Conservation (phyloP, 1,140 invertebrate genomes). For the Littorina saxatilis region DNA sequence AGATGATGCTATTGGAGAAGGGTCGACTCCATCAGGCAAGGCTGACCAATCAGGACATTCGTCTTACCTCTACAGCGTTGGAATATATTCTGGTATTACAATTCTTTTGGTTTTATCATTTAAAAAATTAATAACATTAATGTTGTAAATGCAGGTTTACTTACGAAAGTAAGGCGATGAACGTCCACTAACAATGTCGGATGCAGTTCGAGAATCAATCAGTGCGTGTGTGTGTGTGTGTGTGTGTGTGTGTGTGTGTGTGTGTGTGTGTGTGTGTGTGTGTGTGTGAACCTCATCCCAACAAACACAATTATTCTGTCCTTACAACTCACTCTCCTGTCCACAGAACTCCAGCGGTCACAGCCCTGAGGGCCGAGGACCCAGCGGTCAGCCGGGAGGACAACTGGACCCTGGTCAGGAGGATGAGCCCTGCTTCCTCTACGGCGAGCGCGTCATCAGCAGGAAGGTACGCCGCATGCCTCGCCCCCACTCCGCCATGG, state of each 20-base stretch:
- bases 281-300: too few relatives aligned
- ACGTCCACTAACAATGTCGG: too few relatives aligned
- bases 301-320: too few relatives aligned
- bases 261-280: conserved; percentile 12
- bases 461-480: conserved; percentile 55
- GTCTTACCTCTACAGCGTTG: conserved; percentile 63
- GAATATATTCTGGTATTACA: conserved; percentile 61
- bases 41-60: conserved; percentile 67
- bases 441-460: conserved; percentile 65
- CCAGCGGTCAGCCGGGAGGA: conserved; percentile 20
- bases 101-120: too few relatives aligned
- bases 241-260: conserved; percentile 18
- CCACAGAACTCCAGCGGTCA: conserved; percentile 60
- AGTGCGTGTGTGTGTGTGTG: neutral
- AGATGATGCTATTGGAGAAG: conserved; percentile 63
- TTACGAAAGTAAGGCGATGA: too few relatives aligned
- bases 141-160: too few relatives aligned
- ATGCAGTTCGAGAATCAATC: too few relatives aligned
- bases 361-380: conserved; percentile 63
- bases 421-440: conserved; percentile 60
- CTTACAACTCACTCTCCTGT: too few relatives aligned
- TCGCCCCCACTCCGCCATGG: conserved; percentile 57
- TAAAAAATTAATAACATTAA: too few relatives aligned
- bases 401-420: conserved; percentile 36
- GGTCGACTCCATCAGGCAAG: conserved; percentile 58